Evolutionary conservation across 2,888 invertebrate genomes (phyloP), one percentile per base, ranked within the genome.

Genomic region (Argyra leucocephala): DNA sequence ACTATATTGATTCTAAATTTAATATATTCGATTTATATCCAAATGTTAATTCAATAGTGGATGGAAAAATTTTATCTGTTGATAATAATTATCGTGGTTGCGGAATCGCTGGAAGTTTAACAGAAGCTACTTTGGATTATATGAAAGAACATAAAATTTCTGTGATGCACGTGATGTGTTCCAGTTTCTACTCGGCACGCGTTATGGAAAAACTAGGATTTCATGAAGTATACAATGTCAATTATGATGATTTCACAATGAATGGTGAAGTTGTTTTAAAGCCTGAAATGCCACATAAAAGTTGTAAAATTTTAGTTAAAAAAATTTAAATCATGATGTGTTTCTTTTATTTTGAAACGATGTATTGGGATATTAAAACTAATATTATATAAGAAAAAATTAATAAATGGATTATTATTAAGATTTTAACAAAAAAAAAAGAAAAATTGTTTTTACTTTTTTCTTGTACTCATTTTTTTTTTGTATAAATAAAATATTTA

Each of bases 131-230:
- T 1, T 72, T 79, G 22, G 76, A 79, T 7, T 78, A 74, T 67
- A 78, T 80, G 78, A 73, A 73, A 1, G 72, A 75, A 23, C 70
- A 78, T 36, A 70, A 74, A 0, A 79, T 80, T 62, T 72, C 73
- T n/a, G 78, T 90, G 9, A 82, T 89, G 66, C 83, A 90, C 26
- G 84, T 87, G 59, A 86, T 91, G 70, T 90, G 91, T 67, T 86
- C 88, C 6, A 91, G 91, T 72, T 84, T 85, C 67, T 91, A 84
- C 76, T 90, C 91, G 1, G 89, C 89, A 0, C 85, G 84, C 74
- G 86, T 90, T 0, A 86, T 90, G 63, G 85, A 86, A 68, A 84
- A 85, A 70, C 78, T 87, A 24, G 90, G 89, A 58, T 91, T 89
- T 77, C 83, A 86, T 57, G 84, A 85, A 73, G 83, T 87, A 63